These are phyloP conservation scores for Illadopsis cleaveri DNA, from an alignment of 2,113 vertebrate genomes.

Conservation along the genomic window DNA sequence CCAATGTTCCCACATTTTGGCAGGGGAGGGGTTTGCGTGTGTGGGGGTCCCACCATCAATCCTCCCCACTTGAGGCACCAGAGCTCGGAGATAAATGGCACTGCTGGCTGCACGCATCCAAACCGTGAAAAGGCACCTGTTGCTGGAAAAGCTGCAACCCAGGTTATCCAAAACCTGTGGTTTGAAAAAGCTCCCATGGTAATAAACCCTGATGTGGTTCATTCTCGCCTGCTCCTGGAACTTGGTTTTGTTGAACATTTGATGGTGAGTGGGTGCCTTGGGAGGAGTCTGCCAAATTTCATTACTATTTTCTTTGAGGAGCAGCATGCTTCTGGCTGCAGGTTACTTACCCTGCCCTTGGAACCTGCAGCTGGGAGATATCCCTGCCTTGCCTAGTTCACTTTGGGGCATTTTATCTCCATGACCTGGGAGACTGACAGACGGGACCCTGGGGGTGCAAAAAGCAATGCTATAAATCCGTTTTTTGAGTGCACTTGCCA, in stretches of 20 bases:
- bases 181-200: neutral
- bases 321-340: neutral
- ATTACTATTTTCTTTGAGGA: neutral
- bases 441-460: neutral
- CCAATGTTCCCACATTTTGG: fast-evolving
- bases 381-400: neutral
- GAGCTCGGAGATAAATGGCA: neutral
- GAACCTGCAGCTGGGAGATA: neutral
- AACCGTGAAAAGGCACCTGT: neutral
- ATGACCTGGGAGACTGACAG: neutral
- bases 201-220: neutral
- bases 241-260: neutral
- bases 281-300: neutral
- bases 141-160: neutral
- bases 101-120: fast-evolving
- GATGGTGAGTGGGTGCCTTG: neutral
- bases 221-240: neutral
- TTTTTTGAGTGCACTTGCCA: neutral
- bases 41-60: neutral
- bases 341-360: neutral
- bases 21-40: neutral
- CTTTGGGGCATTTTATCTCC: neutral
- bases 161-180: neutral
- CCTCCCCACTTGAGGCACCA: neutral
- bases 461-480: neutral